A percentile compares a stretch with the other conserved stretches of the same genome.
Evolutionary conservation across 2,888 invertebrate species (phyloP).

Genomic region (Lymantria monacha): DNA sequence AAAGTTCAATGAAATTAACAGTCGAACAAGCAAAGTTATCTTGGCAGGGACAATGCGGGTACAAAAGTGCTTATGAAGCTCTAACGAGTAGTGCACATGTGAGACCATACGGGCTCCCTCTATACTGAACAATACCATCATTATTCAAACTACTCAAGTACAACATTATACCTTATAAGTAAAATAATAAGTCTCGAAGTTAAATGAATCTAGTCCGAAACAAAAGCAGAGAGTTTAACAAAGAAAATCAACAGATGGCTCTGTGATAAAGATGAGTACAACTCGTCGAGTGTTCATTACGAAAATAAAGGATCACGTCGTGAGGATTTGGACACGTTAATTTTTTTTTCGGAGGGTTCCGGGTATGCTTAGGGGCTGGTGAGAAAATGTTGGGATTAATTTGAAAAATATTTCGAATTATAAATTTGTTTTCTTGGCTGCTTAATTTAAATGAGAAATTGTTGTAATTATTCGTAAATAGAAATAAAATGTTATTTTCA

Average conservation of each 20-base stretch:
- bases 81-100: slow-evolving; percentile 55
- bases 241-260: slow-evolving; percentile 73
- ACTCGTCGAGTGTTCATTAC: slow-evolving; percentile 55
- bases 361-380: slow-evolving; percentile 14
- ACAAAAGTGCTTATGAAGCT: slow-evolving; percentile 52
- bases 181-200: slow-evolving; percentile 45
- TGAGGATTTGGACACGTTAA: slow-evolving; percentile 27
- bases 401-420: slow-evolving; percentile 16
- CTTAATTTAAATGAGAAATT: too few relatives aligned
- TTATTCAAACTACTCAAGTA: slow-evolving; percentile 45
- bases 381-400: slow-evolving; percentile 18
- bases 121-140: slow-evolving; percentile 53
- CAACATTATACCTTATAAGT: slow-evolving; percentile 46
- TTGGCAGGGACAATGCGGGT: slow-evolving; percentile 43
- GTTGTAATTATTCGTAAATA: too few relatives aligned
- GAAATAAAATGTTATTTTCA: too few relatives aligned
- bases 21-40: slow-evolving; percentile 27
- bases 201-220: slow-evolving; percentile 32
- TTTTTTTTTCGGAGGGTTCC: slow-evolving; percentile 36
- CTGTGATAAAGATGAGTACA: slow-evolving; percentile 54
- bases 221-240: slow-evolving; percentile 52
- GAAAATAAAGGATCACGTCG: slow-evolving; percentile 55
- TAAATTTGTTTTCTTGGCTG: neutral
- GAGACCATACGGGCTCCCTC: slow-evolving; percentile 61
- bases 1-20: slow-evolving; percentile 18